phyloP scores from a whole-genome alignment of 2,797 vertebrate species.

The Melanotaenia pygmaea region DNA sequence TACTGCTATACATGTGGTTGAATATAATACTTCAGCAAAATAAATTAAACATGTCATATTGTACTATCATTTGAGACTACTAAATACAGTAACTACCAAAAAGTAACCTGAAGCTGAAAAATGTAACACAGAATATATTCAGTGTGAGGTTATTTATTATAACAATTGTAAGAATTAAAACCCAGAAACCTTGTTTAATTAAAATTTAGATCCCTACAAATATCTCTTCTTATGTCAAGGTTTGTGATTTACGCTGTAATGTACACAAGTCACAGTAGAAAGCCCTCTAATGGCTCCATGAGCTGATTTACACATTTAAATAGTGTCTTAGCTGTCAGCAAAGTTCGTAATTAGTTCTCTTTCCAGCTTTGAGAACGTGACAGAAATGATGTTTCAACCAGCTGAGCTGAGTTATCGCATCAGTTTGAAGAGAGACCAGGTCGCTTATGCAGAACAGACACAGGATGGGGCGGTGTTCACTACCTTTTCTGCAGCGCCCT shows the following conservation, averaged over 20 bases:
- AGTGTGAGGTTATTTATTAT: background rate
- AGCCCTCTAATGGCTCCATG: conserved; percentile 17
- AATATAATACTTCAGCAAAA: background rate
- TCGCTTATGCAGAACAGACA: conserved; percentile 39
- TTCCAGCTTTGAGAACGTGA: conserved; percentile 23
- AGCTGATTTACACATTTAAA: conserved; percentile 28
- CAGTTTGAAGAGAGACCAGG: conserved; percentile 25
- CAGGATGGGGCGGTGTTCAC: conserved; percentile 1
- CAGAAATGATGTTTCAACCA: conserved; percentile 22
- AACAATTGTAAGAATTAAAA: background rate
- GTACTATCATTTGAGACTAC: background rate
- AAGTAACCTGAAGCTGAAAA: background rate
- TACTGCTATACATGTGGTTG: background rate
- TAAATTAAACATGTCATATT: background rate
- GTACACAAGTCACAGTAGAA: conserved; percentile 15
- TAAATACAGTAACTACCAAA: background rate
- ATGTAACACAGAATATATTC: background rate
- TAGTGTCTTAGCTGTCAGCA: conserved; percentile 27
- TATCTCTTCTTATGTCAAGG: conserved; percentile 7
- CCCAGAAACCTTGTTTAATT: background rate
- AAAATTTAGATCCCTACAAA: conserved; percentile 5
- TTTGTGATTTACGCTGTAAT: conserved; percentile 13
- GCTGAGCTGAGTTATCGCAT: conserved; percentile 26
- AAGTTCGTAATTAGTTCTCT: conserved; percentile 33
- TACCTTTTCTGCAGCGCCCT: conserved; percentile 28